Conservation (phyloP, 2,888 invertebrate species). For the Argyra leucocephala region DNA sequence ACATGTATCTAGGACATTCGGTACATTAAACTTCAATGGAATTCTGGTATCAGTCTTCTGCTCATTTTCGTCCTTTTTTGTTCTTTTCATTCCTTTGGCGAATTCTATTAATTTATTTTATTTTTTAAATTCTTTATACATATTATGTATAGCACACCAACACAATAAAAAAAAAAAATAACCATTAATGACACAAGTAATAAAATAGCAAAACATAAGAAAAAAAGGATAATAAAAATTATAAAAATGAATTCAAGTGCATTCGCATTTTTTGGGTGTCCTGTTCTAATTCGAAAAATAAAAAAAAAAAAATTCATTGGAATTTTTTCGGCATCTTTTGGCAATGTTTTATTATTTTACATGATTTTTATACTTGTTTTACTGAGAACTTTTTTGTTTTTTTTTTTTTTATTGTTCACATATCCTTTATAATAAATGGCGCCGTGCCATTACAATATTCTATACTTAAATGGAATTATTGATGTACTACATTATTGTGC, state of each 20-base stretch:
- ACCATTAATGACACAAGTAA: neutral
- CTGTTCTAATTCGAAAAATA: too few relatives aligned
- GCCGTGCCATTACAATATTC: constrained; percentile 1
- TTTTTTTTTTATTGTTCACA: neutral
- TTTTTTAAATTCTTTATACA: too few relatives aligned
- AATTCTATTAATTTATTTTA: too few relatives aligned
- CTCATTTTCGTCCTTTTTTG: too few relatives aligned
- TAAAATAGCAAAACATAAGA: too few relatives aligned
- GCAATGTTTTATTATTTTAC: neutral
- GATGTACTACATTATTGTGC: too few relatives aligned
- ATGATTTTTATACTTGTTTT: neutral
- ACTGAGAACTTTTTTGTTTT: neutral
- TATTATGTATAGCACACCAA: too few relatives aligned
- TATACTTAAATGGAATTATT: neutral
- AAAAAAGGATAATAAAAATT: neutral
- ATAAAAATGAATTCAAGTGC: neutral
- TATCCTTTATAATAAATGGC: neutral
- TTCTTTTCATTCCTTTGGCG: too few relatives aligned
- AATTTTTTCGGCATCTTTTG: neutral
- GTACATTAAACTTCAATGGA: neutral
- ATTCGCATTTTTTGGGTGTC: neutral
- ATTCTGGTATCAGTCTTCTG: neutral
- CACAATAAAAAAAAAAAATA: neutral
- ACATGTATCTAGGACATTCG: neutral
- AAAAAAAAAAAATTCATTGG: neutral